Evolutionary conservation across 2,797 vertebrate genomes (phyloP).

Genomic region (Falco columbarius): DNA sequence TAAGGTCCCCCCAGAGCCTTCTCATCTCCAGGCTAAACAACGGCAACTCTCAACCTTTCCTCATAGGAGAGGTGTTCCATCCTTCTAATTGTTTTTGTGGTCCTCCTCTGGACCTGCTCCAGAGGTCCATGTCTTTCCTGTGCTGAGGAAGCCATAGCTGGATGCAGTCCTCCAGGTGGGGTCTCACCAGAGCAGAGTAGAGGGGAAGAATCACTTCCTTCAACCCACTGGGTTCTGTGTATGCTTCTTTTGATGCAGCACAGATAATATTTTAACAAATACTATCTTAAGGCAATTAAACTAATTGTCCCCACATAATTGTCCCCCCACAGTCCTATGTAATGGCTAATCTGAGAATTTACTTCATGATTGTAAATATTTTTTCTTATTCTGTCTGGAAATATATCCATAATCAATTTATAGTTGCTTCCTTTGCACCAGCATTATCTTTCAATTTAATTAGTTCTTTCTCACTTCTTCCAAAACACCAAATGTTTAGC

Average conservation of each 20-base stretch:
- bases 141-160: no score
- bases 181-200: not conserved
- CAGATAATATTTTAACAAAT: not conserved
- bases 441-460: constrained; percentile 22
- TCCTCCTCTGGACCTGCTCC: no score
- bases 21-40: not conserved
- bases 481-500: not conserved
- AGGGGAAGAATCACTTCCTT: not conserved
- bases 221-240: not conserved
- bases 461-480: constrained; percentile 3
- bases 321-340: not conserved
- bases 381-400: not conserved
- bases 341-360: not conserved
- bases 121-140: no score
- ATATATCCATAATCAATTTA: not conserved
- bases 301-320: not conserved
- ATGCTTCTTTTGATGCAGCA: not conserved
- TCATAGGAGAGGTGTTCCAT: not conserved
- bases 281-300: not conserved
- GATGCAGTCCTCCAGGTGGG: no score
- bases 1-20: not conserved
- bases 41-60: not conserved
- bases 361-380: not conserved
- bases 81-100: not conserved
- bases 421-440: not conserved